These are phyloP conservation scores for Papilio glaucus DNA, from an alignment of 1,140 invertebrate species.

Conservation along the genomic window DNA sequence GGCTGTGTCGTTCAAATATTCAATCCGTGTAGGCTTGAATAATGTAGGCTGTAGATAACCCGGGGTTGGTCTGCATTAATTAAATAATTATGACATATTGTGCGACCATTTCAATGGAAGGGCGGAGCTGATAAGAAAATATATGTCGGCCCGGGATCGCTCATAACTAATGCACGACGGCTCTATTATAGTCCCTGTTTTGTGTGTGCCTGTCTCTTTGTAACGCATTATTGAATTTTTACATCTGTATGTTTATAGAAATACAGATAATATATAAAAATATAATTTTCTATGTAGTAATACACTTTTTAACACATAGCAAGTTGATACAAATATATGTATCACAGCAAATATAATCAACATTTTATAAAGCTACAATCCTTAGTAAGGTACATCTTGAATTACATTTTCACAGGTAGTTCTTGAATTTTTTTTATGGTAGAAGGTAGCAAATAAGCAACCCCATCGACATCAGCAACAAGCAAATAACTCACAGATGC, in stretches of 20 bases:
- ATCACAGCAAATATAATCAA: no score
- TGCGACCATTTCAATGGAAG: slow-evolving; percentile 74
- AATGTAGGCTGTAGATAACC: slow-evolving; percentile 70
- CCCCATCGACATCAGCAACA: no score
- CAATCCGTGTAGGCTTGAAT: slow-evolving; percentile 66
- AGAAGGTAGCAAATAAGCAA: no score
- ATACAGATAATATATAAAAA: not conserved
- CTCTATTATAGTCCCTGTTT: slow-evolving; percentile 22
- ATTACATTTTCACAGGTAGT: no score
- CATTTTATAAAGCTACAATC: no score
- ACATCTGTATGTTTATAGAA: not conserved
- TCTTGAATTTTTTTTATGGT: no score
- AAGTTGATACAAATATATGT: no score
- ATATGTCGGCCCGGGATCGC: slow-evolving; percentile 49
- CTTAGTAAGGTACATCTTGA: no score
- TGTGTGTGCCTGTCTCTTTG: not conserved
- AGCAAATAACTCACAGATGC: no score
- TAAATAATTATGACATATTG: slow-evolving; percentile 83
- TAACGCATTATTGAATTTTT: not conserved
- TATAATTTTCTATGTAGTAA: no score
- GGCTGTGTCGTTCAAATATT: slow-evolving; percentile 52
- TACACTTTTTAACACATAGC: no score
- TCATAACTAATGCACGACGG: slow-evolving; percentile 34
- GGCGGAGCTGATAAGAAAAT: slow-evolving; percentile 71
- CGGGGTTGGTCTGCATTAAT: slow-evolving; percentile 68